Conservation (phyloP, 1,140 invertebrate genomes). For the Arion vulgaris region DNA sequence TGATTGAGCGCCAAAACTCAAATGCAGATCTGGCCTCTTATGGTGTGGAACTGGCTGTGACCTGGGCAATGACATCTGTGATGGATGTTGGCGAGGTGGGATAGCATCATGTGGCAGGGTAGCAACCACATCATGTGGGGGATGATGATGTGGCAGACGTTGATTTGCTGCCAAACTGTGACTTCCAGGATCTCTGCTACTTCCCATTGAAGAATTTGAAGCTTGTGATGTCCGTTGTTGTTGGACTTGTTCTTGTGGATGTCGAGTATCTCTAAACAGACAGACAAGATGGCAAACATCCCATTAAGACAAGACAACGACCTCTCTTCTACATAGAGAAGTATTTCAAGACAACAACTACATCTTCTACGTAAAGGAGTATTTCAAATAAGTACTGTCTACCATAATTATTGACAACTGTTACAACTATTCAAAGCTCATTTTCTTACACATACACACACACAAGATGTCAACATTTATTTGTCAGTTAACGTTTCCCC, state of each 20-base stretch:
- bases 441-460: too few species aligned
- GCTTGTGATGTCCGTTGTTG: not conserved
- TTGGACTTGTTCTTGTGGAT: not conserved
- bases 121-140: too few species aligned
- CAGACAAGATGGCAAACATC: not conserved
- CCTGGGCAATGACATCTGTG: conserved; percentile 6
- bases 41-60: not conserved
- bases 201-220: not conserved
- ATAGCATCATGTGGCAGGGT: not conserved
- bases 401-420: too few species aligned
- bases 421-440: too few species aligned
- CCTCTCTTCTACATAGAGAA: too few species aligned
- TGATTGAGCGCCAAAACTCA: not conserved
- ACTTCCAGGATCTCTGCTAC: not conserved
- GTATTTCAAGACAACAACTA: too few species aligned
- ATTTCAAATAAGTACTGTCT: too few species aligned
- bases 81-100: not conserved
- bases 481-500: too few species aligned
- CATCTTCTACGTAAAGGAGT: too few species aligned
- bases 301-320: not conserved
- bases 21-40: not conserved
- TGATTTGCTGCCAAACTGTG: not conserved
- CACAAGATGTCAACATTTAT: too few species aligned
- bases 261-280: not conserved
- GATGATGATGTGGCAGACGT: not conserved